Evolutionary conservation across 1,140 invertebrate genomes (phyloP), one percentile per base, ranked within the genome.

Genomic region (Heliconius hewitsoni): DNA sequence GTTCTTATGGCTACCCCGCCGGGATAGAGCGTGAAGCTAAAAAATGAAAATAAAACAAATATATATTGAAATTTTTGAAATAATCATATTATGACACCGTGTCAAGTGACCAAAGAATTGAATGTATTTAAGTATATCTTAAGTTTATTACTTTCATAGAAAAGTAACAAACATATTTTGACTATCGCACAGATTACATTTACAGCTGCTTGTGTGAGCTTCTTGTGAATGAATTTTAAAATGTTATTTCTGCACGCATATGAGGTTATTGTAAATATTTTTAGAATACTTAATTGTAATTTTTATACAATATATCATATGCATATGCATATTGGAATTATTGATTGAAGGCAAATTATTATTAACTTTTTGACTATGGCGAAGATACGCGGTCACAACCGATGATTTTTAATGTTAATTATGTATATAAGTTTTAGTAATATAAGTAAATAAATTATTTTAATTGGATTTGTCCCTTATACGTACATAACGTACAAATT

Each of bases 131-230:
- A 60, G 8, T 60, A 11, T 52, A 46, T 60, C 1, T 37, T 71
- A 37, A 71, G 9, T 71, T 71, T 30, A 71, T 27, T 18, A 71
- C n/a, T 52, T 52, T 52, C 6, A 52, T 52, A 52, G 1, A 52
- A 52, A 19, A 71, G 8, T 71, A 37, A 34, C 27, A 52, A 52
- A 71, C 16, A 71, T 71, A 71, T 34, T 18, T 71, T 37, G 9
- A 37, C 23, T n/a, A 37, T 18, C 13, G 30, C 30, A 71, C 70
- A 71, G 73, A 78, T 73, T 52, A 18, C 60, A 42, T 74, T 73
- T 46, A 72, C 77, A 79, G 77, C 57, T 74, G 77, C 55, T 78
- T 78, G 72, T 37, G 18, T 55, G 57, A 79, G 42, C 66, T 71
- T 27, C 37, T 66, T 75, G 39, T 79, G 30, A 60, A 74, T 39